Conservation (phyloP, 1,140 invertebrate genomes). For the Aphis gossypii region DNA sequence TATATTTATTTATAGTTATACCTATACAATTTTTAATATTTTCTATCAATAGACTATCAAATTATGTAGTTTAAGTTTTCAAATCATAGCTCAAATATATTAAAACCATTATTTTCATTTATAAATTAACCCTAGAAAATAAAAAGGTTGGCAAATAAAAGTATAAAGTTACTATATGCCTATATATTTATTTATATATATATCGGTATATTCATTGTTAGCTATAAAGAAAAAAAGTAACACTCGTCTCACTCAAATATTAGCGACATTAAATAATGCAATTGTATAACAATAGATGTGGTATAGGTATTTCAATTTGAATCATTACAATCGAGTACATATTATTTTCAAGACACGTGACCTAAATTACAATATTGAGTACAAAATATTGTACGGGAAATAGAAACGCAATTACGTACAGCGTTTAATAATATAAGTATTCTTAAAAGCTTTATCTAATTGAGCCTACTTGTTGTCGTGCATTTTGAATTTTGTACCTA, state of each 20-base stretch:
- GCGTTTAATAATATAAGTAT: background rate
- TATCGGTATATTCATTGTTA: background rate
- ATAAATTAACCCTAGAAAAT: background rate
- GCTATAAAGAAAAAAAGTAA: constrained; percentile 8
- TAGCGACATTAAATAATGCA: background rate
- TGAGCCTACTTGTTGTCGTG: constrained; percentile 2
- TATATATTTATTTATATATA: background rate
- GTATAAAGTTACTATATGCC: background rate
- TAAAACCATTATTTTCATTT: background rate
- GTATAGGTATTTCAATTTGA: constrained; percentile 23
- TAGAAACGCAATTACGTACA: background rate
- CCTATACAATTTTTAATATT: background rate
- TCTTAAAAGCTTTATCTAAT: constrained; percentile 27
- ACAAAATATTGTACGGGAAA: background rate
- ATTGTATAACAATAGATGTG: constrained; percentile 9
- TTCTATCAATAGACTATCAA: background rate
- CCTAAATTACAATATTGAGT: constrained; percentile 22
- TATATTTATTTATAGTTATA: too few species aligned
- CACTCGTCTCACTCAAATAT: background rate
- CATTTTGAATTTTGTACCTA: background rate
- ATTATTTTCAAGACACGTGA: constrained; percentile 27
- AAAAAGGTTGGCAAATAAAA: background rate
- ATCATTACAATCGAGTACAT: constrained; percentile 28
- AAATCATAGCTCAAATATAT: background rate
- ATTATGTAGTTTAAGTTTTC: background rate